Percentiles rank a stretch among this genome's conserved stretches.
These are phyloP conservation scores for Sebastes reedi DNA, from an alignment of 2,797 vertebrate species.

Conservation along the genomic window DNA sequence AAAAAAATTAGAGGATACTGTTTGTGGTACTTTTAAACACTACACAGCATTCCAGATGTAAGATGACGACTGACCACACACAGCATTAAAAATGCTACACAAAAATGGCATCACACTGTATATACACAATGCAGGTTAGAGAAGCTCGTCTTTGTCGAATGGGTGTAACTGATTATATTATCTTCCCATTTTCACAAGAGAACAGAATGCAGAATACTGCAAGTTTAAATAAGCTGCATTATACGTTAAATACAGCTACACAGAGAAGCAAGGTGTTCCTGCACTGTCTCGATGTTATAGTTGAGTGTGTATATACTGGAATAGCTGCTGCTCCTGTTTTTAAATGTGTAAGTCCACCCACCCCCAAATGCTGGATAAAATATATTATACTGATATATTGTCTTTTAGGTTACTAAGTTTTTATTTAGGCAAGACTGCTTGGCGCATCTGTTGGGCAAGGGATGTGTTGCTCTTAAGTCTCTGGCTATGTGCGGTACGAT, in stretches of 20 bases:
- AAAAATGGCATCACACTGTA: conserved; percentile 81
- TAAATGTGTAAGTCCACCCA: conserved; percentile 72
- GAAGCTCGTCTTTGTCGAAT: conserved; percentile 73
- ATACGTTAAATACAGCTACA: conserved; percentile 76
- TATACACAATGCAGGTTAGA: conserved; percentile 81
- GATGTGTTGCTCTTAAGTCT: conserved; percentile 84
- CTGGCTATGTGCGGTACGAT: conserved; percentile 87
- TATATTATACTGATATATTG: conserved; percentile 81
- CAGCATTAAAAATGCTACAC: conserved; percentile 82
- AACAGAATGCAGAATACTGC: conserved; percentile 62
- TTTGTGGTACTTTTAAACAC: conserved; percentile 77
- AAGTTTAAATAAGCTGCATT: conserved; percentile 77
- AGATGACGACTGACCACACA: conserved; percentile 76
- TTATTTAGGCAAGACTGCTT: conserved; percentile 83
- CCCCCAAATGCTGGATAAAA: conserved; percentile 77
- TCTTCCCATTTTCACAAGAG: conserved; percentile 71
- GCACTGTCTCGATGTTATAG: conserved; percentile 74
- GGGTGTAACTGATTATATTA: conserved; percentile 73
- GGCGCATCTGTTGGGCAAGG: conserved; percentile 81
- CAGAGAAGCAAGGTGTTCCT: conserved; percentile 80
- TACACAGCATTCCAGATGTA: conserved; percentile 78
- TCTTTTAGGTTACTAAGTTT: conserved; percentile 86
- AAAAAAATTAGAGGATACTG: conserved; percentile 57
- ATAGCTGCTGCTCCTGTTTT: conserved; percentile 76
- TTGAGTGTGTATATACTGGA: conserved; percentile 75